phyloP scores from a whole-genome alignment of 1,140 invertebrate genomes.

The Bombus breviceps region DNA sequence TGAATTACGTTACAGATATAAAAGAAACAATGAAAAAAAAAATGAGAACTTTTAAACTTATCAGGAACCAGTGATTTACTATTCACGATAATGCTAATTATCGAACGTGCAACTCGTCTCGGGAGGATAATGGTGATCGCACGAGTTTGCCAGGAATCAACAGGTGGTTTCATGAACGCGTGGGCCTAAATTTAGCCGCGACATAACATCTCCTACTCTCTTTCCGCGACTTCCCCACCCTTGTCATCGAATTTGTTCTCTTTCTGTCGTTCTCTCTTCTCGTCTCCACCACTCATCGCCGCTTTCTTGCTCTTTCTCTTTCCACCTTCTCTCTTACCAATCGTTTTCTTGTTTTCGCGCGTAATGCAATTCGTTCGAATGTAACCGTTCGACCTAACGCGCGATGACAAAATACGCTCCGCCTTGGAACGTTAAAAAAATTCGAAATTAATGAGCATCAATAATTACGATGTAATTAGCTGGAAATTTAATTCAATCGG shows the following conservation, averaged over 20 bases:
- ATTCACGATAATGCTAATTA: constrained; percentile 12
- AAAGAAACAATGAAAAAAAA: background rate
- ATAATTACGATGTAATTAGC: constrained; percentile 13
- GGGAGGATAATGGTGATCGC: constrained; percentile 35
- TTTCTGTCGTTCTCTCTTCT: background rate
- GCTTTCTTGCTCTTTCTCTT: background rate
- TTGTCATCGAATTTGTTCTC: constrained; percentile 42
- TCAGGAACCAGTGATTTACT: background rate
- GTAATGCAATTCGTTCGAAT: background rate
- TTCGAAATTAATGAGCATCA: background rate
- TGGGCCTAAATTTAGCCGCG: constrained; percentile 63
- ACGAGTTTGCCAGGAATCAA: constrained; percentile 40
- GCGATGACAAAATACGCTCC: background rate
- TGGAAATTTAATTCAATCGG: constrained; percentile 8
- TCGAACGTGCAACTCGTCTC: background rate
- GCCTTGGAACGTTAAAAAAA: background rate
- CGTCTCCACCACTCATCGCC: no score
- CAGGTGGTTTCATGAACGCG: constrained; percentile 50
- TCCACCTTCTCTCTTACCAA: no score
- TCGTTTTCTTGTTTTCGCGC: constrained; percentile 17
- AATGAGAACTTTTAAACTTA: background rate
- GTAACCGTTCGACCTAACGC: background rate
- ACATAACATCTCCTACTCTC: constrained; percentile 47
- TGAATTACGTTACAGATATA: background rate
- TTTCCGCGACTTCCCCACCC: constrained; percentile 25